phyloP scores from a whole-genome alignment of 2,888 invertebrate species.

The Athalia circularis region DNA sequence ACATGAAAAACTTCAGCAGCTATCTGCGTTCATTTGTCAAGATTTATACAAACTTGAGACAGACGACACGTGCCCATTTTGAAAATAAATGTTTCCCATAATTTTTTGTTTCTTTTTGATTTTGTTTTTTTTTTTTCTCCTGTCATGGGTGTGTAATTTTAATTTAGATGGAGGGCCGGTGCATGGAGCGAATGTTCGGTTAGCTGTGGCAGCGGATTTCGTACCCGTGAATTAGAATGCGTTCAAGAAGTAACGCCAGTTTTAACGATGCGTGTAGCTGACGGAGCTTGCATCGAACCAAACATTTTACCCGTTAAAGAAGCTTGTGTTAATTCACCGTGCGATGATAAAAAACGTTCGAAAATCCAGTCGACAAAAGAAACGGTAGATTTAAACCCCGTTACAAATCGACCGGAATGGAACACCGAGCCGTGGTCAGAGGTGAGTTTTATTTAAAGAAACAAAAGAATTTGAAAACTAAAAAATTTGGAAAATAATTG shows the following conservation, averaged over 20 bases:
- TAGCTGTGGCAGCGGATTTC: conserved; percentile 85
- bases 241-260: conserved; percentile 78
- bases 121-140: background rate
- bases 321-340: conserved; percentile 72
- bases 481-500: background rate
- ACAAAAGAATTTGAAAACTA: background rate
- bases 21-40: too few species aligned
- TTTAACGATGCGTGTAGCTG: conserved; percentile 77
- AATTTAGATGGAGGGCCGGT: conserved; percentile 80
- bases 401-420: conserved; percentile 72
- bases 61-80: too few species aligned
- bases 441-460: conserved; percentile 69
- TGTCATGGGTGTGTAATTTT: background rate
- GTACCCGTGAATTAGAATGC: conserved; percentile 84
- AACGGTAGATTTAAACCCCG: background rate
- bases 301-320: conserved; percentile 74
- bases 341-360: conserved; percentile 57
- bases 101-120: background rate
- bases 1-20: too few species aligned
- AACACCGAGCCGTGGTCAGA: conserved; percentile 77
- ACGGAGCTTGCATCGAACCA: conserved; percentile 78
- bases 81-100: background rate
- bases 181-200: conserved; percentile 88
- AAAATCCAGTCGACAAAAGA: conserved; percentile 4
- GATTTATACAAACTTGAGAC: too few species aligned